Evolutionary conservation across 2,888 invertebrate genomes (phyloP).

Genomic region (Smittia aterrima): DNA sequence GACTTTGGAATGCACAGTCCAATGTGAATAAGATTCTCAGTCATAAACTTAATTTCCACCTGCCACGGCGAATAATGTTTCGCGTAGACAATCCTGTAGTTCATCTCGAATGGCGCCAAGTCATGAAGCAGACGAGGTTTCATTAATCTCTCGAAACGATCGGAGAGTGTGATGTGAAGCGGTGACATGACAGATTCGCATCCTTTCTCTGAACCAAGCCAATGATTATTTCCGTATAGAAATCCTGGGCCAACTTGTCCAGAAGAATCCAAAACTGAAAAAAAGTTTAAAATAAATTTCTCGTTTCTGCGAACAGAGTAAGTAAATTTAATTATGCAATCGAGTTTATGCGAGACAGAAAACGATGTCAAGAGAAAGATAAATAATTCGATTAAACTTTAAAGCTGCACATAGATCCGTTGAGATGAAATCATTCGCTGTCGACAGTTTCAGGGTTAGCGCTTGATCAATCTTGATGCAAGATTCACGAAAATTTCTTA

Average conservation of each 20-base stretch:
- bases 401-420: too few species aligned
- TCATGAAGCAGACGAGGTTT: slow-evolving; percentile 51
- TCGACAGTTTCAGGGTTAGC: slow-evolving; percentile 31
- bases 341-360: too few species aligned
- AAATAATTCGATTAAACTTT: too few species aligned
- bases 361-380: too few species aligned
- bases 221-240: slow-evolving; percentile 61
- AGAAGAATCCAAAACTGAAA: slow-evolving; percentile 59
- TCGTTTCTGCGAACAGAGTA: too few species aligned
- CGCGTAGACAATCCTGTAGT: slow-evolving; percentile 52
- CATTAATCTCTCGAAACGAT: slow-evolving; percentile 52
- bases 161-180: slow-evolving; percentile 51
- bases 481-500: too few species aligned
- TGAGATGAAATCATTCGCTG: too few species aligned
- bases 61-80: slow-evolving; percentile 54
- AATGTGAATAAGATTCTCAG: slow-evolving; percentile 56
- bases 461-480: neutral
- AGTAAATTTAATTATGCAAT: too few species aligned
- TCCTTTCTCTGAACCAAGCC: slow-evolving; percentile 58
- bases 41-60: slow-evolving; percentile 53
- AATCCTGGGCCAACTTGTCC: slow-evolving; percentile 59
- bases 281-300: neutral
- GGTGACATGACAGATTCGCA: slow-evolving; percentile 55
- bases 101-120: slow-evolving; percentile 52
- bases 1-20: slow-evolving; percentile 58